Evolutionary conservation across 1,140 invertebrate genomes (phyloP).

Genomic region (Theocolax elegans): DNA sequence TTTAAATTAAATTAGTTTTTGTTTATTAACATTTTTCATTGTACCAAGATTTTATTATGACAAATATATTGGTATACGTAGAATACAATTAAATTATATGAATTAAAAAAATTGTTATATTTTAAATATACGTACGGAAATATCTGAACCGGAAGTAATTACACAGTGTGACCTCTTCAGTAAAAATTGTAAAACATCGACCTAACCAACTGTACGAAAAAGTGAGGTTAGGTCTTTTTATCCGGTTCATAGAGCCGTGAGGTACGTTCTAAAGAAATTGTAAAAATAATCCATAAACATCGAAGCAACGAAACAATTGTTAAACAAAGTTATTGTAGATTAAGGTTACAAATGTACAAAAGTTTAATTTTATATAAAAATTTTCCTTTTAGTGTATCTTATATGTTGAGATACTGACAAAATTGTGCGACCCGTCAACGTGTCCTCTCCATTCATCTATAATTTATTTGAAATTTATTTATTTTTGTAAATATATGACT

Average conservation of each 20-base stretch:
- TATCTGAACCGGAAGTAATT: no score
- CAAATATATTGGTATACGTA: no score
- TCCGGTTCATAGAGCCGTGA: conserved; percentile 45
- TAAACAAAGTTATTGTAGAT: conserved; percentile 4
- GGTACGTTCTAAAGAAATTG: conserved; percentile 40
- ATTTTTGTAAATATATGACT: neutral
- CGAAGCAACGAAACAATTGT: conserved; percentile 35
- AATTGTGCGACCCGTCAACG: conserved; percentile 22
- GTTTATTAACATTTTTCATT: no score
- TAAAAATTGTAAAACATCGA: neutral
- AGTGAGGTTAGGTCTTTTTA: conserved; percentile 46
- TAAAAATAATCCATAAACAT: conserved; percentile 46
- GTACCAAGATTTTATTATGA: no score
- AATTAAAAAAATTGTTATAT: no score
- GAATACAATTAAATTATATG: no score
- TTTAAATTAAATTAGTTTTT: no score
- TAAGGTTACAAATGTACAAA: conserved; percentile 9
- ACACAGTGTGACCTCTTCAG: conserved; percentile 11
- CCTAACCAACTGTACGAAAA: neutral
- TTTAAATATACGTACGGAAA: no score
- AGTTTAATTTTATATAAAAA: conserved; percentile 2
- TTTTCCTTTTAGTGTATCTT: neutral
- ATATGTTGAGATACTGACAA: neutral
- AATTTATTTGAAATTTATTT: neutral
- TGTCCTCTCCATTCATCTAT: conserved; percentile 2